Percentiles rank a stretch among this genome's conserved stretches.
phyloP scores from a whole-genome alignment of 1,140 invertebrate genomes.

The Acromyrmex echinatior region DNA sequence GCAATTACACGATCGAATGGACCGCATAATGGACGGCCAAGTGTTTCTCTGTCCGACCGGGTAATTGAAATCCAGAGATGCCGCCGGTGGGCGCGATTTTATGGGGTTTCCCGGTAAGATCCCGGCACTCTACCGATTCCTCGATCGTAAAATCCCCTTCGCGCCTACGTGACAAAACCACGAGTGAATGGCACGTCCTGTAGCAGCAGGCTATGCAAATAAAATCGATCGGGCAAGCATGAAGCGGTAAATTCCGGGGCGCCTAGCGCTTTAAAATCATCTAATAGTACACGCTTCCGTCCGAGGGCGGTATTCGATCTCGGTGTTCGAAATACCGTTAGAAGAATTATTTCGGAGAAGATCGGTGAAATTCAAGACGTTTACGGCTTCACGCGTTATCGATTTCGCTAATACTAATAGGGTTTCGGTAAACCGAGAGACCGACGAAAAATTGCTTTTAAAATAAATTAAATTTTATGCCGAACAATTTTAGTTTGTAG shows the following conservation, averaged over 20 bases:
- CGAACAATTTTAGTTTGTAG: not conserved
- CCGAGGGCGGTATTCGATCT: slow-evolving; percentile 32
- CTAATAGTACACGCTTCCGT: slow-evolving; percentile 61
- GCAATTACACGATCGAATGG: slow-evolving; percentile 82
- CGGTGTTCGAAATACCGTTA: slow-evolving; percentile 64
- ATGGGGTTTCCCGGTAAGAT: slow-evolving; percentile 75
- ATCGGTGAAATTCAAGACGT: slow-evolving; percentile 40
- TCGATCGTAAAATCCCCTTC: slow-evolving; percentile 61
- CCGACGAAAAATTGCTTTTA: not conserved
- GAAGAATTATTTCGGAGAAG: slow-evolving; percentile 56
- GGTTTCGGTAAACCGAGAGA: not conserved
- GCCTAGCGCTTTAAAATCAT: slow-evolving; percentile 53
- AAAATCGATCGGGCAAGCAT: slow-evolving; percentile 65
- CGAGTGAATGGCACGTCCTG: slow-evolving; percentile 7
- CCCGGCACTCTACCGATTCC: not conserved
- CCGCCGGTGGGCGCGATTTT: slow-evolving; percentile 68
- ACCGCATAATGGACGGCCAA: slow-evolving; percentile 77
- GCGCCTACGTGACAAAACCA: slow-evolving; percentile 70
- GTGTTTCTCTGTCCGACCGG: slow-evolving; percentile 69
- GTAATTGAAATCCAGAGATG: slow-evolving; percentile 84
- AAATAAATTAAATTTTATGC: not conserved
- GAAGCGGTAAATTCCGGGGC: slow-evolving; percentile 65
- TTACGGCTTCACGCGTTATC: slow-evolving; percentile 67
- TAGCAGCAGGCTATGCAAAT: slow-evolving; percentile 68
- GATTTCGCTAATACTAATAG: slow-evolving; percentile 46